Evolutionary conservation across 2,113 vertebrate species (phyloP).

Genomic region (Rhynchomys soricoides): DNA sequence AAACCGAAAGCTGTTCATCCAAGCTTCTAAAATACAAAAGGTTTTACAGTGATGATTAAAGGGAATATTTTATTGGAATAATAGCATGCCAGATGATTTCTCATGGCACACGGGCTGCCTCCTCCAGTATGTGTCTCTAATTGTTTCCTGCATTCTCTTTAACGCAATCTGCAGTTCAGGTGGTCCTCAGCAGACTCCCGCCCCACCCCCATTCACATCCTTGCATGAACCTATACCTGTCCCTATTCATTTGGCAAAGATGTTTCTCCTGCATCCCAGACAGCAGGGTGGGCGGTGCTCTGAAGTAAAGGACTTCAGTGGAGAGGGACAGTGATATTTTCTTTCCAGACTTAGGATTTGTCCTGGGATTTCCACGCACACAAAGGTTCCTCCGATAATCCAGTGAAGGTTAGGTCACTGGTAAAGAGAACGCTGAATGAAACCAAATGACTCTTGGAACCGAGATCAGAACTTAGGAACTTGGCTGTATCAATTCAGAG

Average conservation of each 20-base stretch:
- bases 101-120: not conserved
- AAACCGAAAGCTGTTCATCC: not conserved
- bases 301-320: not conserved
- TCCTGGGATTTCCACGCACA: slow-evolving; percentile 15
- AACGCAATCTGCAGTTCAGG: not conserved
- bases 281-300: not conserved
- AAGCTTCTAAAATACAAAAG: slow-evolving; percentile 41
- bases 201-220: not conserved
- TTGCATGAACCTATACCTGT: not conserved
- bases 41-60: slow-evolving; percentile 45
- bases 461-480: slow-evolving; percentile 16
- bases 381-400: not conserved
- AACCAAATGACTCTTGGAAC: not conserved
- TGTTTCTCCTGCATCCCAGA: not conserved
- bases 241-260: not conserved
- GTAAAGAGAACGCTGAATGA: not conserved
- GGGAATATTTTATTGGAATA: not conserved
- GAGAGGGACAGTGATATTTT: not conserved
- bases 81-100: not conserved
- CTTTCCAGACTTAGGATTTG: not conserved
- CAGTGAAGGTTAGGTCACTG: not conserved
- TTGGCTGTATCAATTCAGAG: not conserved
- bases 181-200: not conserved
- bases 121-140: not conserved
- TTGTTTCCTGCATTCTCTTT: not conserved